A percentile compares a stretch with the other conserved stretches of the same genome.
phyloP scores from a whole-genome alignment of 1,140 invertebrate genomes.

The Ptiloglossa arizonensis region DNA sequence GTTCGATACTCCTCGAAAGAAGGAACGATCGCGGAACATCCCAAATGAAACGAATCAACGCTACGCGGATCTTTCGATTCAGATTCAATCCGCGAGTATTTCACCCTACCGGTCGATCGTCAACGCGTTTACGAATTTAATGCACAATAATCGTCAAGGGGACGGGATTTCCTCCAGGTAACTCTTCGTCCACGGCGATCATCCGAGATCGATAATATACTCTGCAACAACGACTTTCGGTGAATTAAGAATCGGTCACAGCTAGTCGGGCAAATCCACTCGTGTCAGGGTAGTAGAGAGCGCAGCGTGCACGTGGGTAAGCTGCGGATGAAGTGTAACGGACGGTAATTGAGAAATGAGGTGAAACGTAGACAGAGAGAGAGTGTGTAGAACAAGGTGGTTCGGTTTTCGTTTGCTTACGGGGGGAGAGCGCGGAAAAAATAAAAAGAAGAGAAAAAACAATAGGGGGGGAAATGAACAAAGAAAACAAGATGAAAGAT shows the following conservation, averaged over 20 bases:
- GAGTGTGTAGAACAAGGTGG: not conserved
- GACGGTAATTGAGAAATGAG: constrained; percentile 20
- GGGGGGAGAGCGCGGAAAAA: not conserved
- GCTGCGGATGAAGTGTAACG: constrained; percentile 59
- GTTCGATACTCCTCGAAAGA: too few relatives aligned
- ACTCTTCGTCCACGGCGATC: not conserved
- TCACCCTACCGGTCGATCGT: not conserved
- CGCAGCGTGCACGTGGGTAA: constrained; percentile 69
- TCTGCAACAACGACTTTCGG: not conserved
- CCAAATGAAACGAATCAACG: too few relatives aligned
- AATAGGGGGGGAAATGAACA: constrained; percentile 59
- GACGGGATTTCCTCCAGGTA: not conserved
- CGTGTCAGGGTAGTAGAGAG: constrained; percentile 51
- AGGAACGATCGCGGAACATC: too few relatives aligned
- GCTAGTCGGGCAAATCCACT: constrained; percentile 52
- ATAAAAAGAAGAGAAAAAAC: not conserved
- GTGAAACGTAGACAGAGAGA: not conserved
- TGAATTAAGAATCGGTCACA: not conserved
- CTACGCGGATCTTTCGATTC: not conserved
- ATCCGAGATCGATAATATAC: not conserved
- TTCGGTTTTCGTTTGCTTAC: not conserved
- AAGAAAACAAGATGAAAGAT: constrained; percentile 66
- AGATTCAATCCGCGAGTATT: too few relatives aligned
- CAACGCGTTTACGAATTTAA: not conserved
- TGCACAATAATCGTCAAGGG: not conserved